These are phyloP conservation scores for Zosterops pallidus DNA, from an alignment of 2,113 vertebrate genomes.

Conservation along the genomic window DNA sequence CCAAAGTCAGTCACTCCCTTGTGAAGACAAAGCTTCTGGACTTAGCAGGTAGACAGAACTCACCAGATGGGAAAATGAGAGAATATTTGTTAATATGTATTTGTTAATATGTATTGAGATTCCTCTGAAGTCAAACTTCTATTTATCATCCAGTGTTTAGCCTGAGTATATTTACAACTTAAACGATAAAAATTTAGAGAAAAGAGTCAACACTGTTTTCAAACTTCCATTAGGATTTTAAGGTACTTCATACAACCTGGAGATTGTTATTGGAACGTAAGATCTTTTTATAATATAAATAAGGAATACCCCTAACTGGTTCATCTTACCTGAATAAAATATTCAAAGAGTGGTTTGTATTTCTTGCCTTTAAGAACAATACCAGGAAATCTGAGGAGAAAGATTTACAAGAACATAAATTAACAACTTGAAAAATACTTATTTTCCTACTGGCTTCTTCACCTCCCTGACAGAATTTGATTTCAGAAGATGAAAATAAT, in stretches of 20 bases:
- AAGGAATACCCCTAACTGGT: neutral
- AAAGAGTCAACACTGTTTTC: neutral
- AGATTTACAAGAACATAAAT: neutral
- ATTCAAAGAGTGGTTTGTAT: constrained; percentile 92
- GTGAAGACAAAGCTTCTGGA: neutral
- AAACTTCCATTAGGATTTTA: neutral
- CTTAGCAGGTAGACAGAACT: neutral
- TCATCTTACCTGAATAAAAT: constrained; percentile 87
- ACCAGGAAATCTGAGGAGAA: constrained; percentile 87
- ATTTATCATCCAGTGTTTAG: neutral
- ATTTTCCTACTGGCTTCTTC: neutral
- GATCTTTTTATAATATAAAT: neutral
- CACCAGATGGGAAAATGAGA: neutral
- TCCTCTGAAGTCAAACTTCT: neutral
- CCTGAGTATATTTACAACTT: neutral
- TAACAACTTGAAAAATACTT: neutral
- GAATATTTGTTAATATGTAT: neutral
- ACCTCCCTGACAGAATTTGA: neutral
- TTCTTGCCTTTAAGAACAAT: constrained; percentile 88
- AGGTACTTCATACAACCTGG: neutral
- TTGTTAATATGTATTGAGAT: neutral
- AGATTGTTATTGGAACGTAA: neutral
- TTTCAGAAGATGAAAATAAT: neutral
- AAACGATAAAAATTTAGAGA: fast-evolving
- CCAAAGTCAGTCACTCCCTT: neutral